A percentile compares a stretch with the other conserved stretches of the same genome.
Evolutionary conservation across 2,797 vertebrate species (phyloP).

Genomic region (Clamator glandarius): DNA sequence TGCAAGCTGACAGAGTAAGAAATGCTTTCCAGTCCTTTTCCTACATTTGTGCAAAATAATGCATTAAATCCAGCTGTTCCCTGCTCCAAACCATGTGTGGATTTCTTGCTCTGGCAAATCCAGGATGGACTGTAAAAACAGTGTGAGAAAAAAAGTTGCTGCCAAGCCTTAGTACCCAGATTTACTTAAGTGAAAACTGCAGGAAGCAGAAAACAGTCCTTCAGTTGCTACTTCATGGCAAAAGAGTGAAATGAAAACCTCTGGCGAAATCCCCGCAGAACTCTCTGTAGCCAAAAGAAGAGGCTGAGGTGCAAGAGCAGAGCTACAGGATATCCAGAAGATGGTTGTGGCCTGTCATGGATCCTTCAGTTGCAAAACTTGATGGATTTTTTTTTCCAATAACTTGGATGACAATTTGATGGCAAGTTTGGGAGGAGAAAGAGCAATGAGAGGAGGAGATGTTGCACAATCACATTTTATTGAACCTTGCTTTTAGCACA

Average conservation of each 20-base stretch:
- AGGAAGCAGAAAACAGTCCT: not conserved
- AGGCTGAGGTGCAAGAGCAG: not conserved
- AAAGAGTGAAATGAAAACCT: not conserved
- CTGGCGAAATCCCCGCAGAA: not conserved
- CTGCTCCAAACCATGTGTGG: not conserved
- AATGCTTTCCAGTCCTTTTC: not conserved
- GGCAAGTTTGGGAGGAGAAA: not conserved
- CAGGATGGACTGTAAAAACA: not conserved
- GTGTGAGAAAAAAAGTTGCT: not conserved
- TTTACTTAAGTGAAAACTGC: not conserved
- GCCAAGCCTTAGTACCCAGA: not conserved
- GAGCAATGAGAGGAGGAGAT: not conserved
- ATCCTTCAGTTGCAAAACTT: not conserved
- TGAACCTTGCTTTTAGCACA: not conserved
- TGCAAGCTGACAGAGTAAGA: not conserved
- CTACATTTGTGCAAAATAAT: not conserved
- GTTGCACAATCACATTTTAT: not conserved
- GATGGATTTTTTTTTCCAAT: not conserved
- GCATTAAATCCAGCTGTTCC: not conserved
- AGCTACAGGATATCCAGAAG: not conserved
- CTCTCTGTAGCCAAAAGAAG: not conserved
- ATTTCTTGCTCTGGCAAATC: slow-evolving; percentile 7
- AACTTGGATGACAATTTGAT: not conserved
- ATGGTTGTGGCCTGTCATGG: not conserved
- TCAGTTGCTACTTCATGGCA: not conserved